These are phyloP conservation scores for Lerista edwardsae DNA, from an alignment of 2,797 vertebrate species.

Conservation along the genomic window DNA sequence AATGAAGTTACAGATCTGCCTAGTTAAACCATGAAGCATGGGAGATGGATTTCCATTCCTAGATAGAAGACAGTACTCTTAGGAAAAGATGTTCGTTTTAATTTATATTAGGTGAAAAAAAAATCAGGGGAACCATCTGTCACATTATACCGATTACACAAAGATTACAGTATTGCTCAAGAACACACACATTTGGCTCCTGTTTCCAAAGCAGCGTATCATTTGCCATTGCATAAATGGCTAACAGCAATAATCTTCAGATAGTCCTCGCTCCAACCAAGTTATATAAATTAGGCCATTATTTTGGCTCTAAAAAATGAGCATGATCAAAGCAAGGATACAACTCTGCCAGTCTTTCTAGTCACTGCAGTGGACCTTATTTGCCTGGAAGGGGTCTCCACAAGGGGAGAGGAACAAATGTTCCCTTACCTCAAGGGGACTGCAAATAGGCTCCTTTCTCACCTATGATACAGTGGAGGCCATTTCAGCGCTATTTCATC, in stretches of 20 bases:
- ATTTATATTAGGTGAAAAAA: neutral
- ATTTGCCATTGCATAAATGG: neutral
- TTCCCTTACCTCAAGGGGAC: too few species aligned
- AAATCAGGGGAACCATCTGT: neutral
- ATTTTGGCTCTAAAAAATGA: constrained; percentile 1
- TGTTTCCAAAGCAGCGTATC: neutral
- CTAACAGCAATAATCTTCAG: neutral
- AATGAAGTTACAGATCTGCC: neutral
- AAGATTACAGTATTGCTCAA: constrained; percentile 14
- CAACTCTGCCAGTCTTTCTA: neutral
- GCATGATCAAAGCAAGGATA: neutral
- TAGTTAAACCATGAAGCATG: neutral
- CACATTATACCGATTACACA: constrained; percentile 11
- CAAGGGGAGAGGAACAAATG: too few species aligned
- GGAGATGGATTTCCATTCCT: neutral
- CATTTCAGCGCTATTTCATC: too few species aligned
- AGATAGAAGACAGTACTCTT: neutral
- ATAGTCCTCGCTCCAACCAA: too few species aligned
- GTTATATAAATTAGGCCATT: constrained; percentile 1
- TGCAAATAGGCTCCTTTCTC: too few species aligned
- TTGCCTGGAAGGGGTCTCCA: neutral
- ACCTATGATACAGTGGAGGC: too few species aligned
- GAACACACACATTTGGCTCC: neutral
- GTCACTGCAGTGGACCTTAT: neutral
- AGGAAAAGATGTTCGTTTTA: neutral